phyloP scores from a whole-genome alignment of 2,113 vertebrate species.

The Xiphophorus maculatus region DNA sequence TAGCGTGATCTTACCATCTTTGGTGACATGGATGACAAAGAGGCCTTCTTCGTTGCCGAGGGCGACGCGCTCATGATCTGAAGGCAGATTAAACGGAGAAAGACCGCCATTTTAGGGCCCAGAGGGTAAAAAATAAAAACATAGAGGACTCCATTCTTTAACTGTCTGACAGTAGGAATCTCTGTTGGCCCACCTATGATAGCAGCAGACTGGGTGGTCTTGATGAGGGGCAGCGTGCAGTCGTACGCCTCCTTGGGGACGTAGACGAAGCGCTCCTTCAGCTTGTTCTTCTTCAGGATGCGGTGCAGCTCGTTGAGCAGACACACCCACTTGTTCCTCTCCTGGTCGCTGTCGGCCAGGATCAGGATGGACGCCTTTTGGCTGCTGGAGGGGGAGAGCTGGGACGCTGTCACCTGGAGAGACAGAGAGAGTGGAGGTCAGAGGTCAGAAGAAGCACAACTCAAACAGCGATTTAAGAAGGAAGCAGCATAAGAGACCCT shows the following conservation, averaged over 20 bases:
- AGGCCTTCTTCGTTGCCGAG: conserved; percentile 98
- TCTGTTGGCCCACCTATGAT: conserved; percentile 76
- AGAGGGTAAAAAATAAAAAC: neutral
- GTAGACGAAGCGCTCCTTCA: conserved; percentile 96
- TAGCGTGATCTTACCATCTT: conserved; percentile 88
- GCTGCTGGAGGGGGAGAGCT: conserved; percentile 88
- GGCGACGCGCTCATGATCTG: conserved; percentile 97
- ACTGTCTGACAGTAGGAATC: no score
- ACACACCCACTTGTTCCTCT: conserved; percentile 95
- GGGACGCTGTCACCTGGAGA: conserved; percentile 92
- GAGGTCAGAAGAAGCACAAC: neutral
- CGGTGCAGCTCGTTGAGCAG: conserved; percentile 93
- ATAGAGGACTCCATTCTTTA: no score
- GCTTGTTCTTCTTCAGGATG: conserved; percentile 97
- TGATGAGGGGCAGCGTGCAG: conserved; percentile 97
- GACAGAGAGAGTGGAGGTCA: neutral
- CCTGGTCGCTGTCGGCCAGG: conserved; percentile 93
- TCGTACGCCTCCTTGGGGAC: conserved; percentile 98
- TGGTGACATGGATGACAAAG: conserved; percentile 95
- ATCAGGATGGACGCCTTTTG: conserved; percentile 94
- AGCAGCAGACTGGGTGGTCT: conserved; percentile 94
- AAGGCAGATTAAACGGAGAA: conserved; percentile 17
- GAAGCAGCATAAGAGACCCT: conserved; percentile 55
- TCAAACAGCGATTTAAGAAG: neutral
- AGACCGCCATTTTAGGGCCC: neutral